Evolutionary conservation across 2,113 vertebrate genomes (phyloP), one percentile per base, ranked within the genome.

Genomic region (Saccopteryx bilineata): DNA sequence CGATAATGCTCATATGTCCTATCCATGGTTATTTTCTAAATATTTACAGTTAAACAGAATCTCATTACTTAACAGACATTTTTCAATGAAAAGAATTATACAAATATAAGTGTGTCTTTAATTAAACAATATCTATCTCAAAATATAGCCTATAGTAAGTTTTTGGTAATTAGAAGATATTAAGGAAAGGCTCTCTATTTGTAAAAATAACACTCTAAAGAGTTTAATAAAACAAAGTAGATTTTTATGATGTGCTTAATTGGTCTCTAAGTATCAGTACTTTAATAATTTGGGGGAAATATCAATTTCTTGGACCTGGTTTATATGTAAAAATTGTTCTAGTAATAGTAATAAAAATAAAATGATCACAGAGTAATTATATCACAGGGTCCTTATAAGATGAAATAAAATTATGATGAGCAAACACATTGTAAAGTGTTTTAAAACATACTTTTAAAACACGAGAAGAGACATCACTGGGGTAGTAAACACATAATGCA

Each of bases 351-450:
- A 89, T 88, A 87, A 92, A n/a, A 96, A 84, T 87, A 68, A 86
- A 79, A 94, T 88, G 4, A 84, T 88, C 15, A 80, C 17, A 78
- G n/a, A 9, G 13, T 79, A 87, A 93, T 92, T 97, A 82, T 74
- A 56, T 66, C 33, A 74, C 5, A 75, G 28, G 9, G 14, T 54
- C 88, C 91, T 86, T 95, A 87, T 58, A 54, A 91, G 5, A 68
- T 88, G 28, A 95, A 96, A 90, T 90, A 88, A 92, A 96, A 91
- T 81, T 75, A 87, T 90, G 94, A 78, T 69, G 83, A 90, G 14
- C 91, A 31, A 93, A 86, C 0, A 24, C 0, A 21, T 61, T 82
- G 3, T 91, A 91, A 87, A 69, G 13, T 52, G 2, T 4, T n/a
- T n/a, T n/a, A n/a, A n/a, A n/a, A n/a, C 91, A 58, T 61, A 46